Evolutionary conservation across 1,140 invertebrate genomes (phyloP).

Genomic region (Diabrotica virgifera): DNA sequence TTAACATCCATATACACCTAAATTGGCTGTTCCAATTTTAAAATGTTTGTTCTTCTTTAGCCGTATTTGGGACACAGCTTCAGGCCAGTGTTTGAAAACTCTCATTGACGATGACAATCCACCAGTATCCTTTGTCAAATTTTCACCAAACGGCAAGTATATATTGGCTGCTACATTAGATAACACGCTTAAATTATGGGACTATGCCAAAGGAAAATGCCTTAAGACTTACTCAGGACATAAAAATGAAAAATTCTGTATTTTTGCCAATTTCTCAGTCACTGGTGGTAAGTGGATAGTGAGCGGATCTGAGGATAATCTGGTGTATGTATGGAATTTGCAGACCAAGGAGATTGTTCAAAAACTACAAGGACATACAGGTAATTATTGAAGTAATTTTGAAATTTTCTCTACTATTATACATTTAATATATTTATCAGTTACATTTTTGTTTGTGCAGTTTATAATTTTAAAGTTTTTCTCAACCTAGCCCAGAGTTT

Average conservation of each 20-base stretch:
- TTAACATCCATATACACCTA: constrained; percentile 18
- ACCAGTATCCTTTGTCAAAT: constrained; percentile 99
- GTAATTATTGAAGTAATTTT: constrained; percentile 49
- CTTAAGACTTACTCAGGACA: constrained; percentile 98
- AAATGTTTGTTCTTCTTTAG: constrained; percentile 54
- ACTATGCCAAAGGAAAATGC: constrained; percentile 97
- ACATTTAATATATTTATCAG: too few species aligned
- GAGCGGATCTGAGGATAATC: constrained; percentile 98
- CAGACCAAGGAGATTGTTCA: constrained; percentile 99
- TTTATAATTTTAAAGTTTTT: too few species aligned
- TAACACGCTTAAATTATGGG: constrained; percentile 98
- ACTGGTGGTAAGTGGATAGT: constrained; percentile 99
- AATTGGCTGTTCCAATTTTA: neutral
- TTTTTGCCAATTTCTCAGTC: constrained; percentile 99
- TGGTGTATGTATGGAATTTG: constrained; percentile 99
- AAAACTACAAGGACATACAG: constrained; percentile 92
- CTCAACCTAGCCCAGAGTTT: too few species aligned
- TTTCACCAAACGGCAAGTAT: constrained; percentile 99
- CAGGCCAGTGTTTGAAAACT: constrained; percentile 98
- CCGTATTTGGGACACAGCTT: constrained; percentile 99
- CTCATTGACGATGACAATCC: constrained; percentile 97
- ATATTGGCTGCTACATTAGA: constrained; percentile 97
- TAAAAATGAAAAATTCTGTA: constrained; percentile 99
- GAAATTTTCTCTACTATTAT: too few species aligned
- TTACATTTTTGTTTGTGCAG: neutral